Evolutionary conservation across 2,113 vertebrate species (phyloP).

Genomic region (Paracyprichromis sp.): DNA sequence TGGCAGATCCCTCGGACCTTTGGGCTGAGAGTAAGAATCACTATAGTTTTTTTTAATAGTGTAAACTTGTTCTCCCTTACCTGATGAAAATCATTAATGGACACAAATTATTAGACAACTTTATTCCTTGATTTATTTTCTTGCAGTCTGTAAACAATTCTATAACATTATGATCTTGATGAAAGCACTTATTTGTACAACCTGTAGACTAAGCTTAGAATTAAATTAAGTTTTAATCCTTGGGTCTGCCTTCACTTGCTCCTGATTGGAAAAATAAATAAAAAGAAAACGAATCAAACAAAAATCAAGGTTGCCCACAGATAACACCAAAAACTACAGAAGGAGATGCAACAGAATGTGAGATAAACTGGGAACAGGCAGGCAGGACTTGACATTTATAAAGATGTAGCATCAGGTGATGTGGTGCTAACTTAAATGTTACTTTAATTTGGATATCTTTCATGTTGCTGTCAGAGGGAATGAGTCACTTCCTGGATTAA

Average conservation of each 20-base stretch:
- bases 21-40: background rate
- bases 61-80: background rate
- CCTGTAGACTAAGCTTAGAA: background rate
- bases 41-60: background rate
- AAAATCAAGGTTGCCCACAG: background rate
- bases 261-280: background rate
- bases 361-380: background rate
- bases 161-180: background rate
- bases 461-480: background rate
- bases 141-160: background rate
- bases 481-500: background rate
- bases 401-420: background rate
- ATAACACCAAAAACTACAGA: background rate
- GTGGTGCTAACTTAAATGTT: background rate
- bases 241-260: accelerated
- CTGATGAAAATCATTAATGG: accelerated
- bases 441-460: background rate
- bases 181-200: background rate
- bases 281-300: accelerated
- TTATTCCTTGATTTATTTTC: background rate
- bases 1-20: background rate
- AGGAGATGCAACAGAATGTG: background rate
- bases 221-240: background rate
- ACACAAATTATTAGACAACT: background rate
- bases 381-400: background rate